phyloP scores from a whole-genome alignment of 1,140 invertebrate genomes.

The Zaprionus capensis region DNA sequence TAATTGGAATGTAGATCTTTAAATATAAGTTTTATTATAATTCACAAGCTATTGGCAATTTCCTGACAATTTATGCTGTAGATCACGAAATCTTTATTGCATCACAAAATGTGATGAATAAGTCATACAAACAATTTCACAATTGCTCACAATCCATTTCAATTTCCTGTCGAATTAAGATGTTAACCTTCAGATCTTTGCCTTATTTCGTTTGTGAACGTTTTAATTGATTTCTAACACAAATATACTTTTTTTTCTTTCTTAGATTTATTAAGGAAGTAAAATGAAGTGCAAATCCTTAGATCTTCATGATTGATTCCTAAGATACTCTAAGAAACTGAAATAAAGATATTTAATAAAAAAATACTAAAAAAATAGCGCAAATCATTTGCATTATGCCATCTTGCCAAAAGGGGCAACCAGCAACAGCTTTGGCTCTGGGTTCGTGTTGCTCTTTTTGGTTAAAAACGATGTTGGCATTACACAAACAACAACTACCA shows the following conservation, averaged over 20 bases:
- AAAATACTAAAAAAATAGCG: not conserved
- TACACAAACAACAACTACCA: constrained; percentile 1
- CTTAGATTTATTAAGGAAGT: too few species aligned
- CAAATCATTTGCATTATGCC: not conserved
- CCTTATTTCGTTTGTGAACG: too few species aligned
- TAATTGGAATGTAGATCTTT: not conserved
- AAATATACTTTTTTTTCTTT: too few species aligned
- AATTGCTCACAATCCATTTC: too few species aligned
- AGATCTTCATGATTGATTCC: not conserved
- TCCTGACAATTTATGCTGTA: not conserved
- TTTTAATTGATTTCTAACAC: too few species aligned
- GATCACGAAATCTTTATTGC: not conserved
- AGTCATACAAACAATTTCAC: too few species aligned
- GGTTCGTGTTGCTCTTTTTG: constrained; percentile 15
- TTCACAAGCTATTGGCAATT: not conserved
- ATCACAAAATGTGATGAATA: too few species aligned
- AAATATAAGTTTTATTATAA: not conserved
- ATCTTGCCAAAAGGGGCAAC: constrained; percentile 15
- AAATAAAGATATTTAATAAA: not conserved
- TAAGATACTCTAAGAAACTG: not conserved
- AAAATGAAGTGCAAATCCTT: too few species aligned
- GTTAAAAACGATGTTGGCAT: constrained; percentile 19
- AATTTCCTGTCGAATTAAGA: too few species aligned
- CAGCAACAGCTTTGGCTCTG: not conserved
- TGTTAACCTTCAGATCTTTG: too few species aligned